phyloP scores from a whole-genome alignment of 2,113 vertebrate species.

The Entomyzon cyanotis region DNA sequence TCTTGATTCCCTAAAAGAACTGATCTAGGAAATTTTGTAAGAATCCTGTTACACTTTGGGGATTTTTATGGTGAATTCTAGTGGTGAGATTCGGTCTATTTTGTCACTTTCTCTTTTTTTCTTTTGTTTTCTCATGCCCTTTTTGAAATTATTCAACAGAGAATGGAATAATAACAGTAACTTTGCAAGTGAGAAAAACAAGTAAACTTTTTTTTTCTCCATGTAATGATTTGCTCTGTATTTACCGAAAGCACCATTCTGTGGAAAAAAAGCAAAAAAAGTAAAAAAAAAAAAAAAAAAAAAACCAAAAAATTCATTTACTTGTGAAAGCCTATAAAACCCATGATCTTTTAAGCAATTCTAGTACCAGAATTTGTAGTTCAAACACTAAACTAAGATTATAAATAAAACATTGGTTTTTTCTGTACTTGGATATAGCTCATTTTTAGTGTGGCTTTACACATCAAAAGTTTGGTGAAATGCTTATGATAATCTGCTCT shows the following conservation, averaged over 20 bases:
- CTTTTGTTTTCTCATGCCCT: slow-evolving; percentile 73
- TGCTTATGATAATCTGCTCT: not conserved
- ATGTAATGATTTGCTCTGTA: slow-evolving; percentile 88
- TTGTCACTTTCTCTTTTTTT: slow-evolving; percentile 72
- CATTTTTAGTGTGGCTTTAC: slow-evolving; percentile 72
- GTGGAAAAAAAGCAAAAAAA: slow-evolving; percentile 76
- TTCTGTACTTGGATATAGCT: slow-evolving; percentile 83
- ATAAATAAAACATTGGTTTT: slow-evolving; percentile 97
- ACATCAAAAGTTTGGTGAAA: slow-evolving; percentile 46
- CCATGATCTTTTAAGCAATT: slow-evolving; percentile 91
- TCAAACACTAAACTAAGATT: slow-evolving; percentile 94
- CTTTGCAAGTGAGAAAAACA: slow-evolving; percentile 80
- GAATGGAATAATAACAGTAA: slow-evolving; percentile 89
- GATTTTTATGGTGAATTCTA: slow-evolving; percentile 86
- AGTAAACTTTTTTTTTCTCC: slow-evolving; percentile 83
- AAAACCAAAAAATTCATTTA: slow-evolving; percentile 80
- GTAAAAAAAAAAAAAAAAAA: not conserved
- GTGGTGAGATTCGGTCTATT: slow-evolving; percentile 83
- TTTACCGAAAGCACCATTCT: slow-evolving; percentile 78
- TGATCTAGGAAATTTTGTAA: slow-evolving; percentile 82
- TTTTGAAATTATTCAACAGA: slow-evolving; percentile 76
- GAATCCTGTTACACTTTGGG: slow-evolving; percentile 81
- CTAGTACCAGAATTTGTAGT: slow-evolving; percentile 98
- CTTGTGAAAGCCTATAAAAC: slow-evolving; percentile 86
- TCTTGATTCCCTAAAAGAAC: slow-evolving; percentile 73